Evolutionary conservation across 2,113 vertebrate species (phyloP).

Genomic region (Glaucidium brasilianum): DNA sequence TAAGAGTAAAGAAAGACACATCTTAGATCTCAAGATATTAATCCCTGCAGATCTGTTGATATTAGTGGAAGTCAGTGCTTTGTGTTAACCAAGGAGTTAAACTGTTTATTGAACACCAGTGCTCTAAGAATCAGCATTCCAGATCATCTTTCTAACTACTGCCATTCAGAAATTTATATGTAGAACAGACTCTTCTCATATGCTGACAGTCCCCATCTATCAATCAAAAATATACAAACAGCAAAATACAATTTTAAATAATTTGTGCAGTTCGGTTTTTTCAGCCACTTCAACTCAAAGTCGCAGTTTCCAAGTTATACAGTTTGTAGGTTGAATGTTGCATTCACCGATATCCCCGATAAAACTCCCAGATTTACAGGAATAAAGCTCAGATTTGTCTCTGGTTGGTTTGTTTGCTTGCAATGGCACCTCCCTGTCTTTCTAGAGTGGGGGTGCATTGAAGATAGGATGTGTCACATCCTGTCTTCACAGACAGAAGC

Average conservation of each 20-base stretch:
- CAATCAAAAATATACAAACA: neutral
- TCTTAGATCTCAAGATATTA: neutral
- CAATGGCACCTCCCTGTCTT: neutral
- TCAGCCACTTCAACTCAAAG: neutral
- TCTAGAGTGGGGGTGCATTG: too few relatives aligned
- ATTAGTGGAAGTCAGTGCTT: neutral
- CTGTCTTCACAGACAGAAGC: neutral
- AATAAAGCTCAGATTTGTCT: neutral
- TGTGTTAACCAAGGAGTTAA: neutral
- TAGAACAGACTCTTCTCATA: neutral
- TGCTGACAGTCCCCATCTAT: neutral
- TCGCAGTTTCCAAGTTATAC: neutral
- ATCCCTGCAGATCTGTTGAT: neutral
- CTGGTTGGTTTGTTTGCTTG: neutral
- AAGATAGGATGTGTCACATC: neutral
- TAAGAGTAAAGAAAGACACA: neutral
- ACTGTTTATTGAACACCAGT: neutral
- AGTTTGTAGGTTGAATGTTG: neutral
- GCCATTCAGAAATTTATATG: neutral
- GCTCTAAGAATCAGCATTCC: neutral
- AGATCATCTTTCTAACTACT: neutral
- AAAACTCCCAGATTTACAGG: neutral
- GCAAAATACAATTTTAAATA: neutral
- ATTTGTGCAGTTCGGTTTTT: neutral
- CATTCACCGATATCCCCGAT: neutral